Evolutionary conservation across 2,888 invertebrate species (phyloP), one percentile per base, ranked within the genome.

Genomic region (Lepas anatifera): DNA sequence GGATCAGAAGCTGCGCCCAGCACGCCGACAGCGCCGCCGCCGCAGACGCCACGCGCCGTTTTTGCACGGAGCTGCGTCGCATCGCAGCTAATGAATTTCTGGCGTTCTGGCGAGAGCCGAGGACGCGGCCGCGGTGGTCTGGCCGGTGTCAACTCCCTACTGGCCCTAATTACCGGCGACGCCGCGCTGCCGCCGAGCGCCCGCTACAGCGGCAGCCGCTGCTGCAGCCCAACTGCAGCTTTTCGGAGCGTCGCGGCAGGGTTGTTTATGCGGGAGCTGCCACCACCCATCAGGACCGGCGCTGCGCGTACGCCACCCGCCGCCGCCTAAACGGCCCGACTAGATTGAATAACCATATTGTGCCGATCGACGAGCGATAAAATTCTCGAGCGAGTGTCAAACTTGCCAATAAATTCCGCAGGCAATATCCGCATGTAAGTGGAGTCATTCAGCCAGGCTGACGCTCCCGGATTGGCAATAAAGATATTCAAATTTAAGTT

Each of bases 341-440:
- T 32, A 58, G 22, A 58, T 32, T 58, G 58, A 58, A 58, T 58
- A 58, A 58, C 58, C 58, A 58, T 58, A 58, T 58, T 58, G 58
- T 58, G 32, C 58, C 58, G 58, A 58, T 58, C 58, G 58, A 11
- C 35, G 22, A 22, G 22, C 58, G 58, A 58, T 58, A 58, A 58
- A 58, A 58, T 35, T 58, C 58, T 32, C 58, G 22, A 58, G 58
- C 58, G 58, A 35, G 58, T 58, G 58, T 58, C 58, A 58, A 58
- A 58, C 58, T 58, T 35, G 58, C 58, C 58, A 58, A 58, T 58
- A 58, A 58, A 58, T 58, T 58, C 58, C 16, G 32, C 58, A 58
- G 58, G 58, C 58, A 58, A 58, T 58, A 58, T 58, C 58, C 58
- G 58, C 58, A 58, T 58, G 58, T 58, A 58, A 58, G 35, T 58